Conservation (phyloP, 2,888 invertebrate genomes). For the Aromia moschata region DNA sequence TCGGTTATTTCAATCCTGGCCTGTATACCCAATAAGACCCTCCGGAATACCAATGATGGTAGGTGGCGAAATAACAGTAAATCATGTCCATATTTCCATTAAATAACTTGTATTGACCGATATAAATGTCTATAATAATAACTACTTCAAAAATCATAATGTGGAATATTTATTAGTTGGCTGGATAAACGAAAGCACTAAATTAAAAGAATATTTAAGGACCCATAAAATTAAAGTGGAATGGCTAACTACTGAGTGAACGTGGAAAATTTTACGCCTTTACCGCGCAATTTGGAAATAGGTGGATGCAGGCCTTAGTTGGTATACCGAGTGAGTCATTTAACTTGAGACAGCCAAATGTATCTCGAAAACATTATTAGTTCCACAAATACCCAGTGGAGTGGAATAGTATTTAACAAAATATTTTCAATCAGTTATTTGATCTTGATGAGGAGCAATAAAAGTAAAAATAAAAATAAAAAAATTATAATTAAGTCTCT, state of each 20-base stretch:
- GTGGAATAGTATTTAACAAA: no score
- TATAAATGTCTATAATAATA: constrained; percentile 40
- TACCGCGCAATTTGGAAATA: no score
- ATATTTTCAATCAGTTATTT: no score
- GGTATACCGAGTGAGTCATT: no score
- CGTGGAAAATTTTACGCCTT: background rate
- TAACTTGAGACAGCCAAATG: no score
- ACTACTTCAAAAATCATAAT: constrained; percentile 40
- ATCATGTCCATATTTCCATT: constrained; percentile 45
- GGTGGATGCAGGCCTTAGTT: no score
- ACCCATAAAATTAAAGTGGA: constrained; percentile 37
- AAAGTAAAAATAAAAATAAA: no score
- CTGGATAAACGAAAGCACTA: constrained; percentile 35
- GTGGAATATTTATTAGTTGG: constrained; percentile 39
- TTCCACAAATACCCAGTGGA: no score
- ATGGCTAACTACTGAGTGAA: constrained; percentile 33
- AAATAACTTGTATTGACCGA: constrained; percentile 40
- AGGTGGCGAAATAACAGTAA: constrained; percentile 54
- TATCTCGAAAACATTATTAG: no score
- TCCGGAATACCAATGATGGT: constrained; percentile 55
- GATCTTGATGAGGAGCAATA: no score
- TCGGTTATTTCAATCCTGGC: constrained; percentile 21
- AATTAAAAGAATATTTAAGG: constrained; percentile 39
- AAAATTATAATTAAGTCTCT: no score
- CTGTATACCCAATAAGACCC: constrained; percentile 51